phyloP scores from a whole-genome alignment of 2,113 vertebrate genomes.

The Catharus fuscescens region DNA sequence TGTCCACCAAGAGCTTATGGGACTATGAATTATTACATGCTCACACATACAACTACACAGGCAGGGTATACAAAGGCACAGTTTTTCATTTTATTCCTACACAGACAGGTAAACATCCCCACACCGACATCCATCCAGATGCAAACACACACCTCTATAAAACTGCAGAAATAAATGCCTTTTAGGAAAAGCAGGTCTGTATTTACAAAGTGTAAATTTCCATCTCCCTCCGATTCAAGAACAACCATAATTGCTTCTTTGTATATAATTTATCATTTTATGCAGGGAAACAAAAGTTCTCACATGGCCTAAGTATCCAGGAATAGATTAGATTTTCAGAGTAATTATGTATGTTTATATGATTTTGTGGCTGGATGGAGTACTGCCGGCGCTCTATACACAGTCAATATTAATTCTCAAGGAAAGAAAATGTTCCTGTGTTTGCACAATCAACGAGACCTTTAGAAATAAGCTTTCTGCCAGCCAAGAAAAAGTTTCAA shows the following conservation, averaged over 20 bases:
- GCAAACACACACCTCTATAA: neutral
- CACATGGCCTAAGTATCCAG: conserved; percentile 56
- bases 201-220: neutral
- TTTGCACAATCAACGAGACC: conserved; percentile 69
- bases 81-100: conserved; percentile 41
- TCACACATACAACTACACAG: conserved; percentile 29
- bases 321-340: conserved; percentile 65
- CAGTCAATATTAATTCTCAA: conserved; percentile 71
- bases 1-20: conserved; percentile 59
- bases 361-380: conserved; percentile 53
- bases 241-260: conserved; percentile 52
- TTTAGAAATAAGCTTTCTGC: conserved; percentile 69
- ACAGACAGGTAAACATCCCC: conserved; percentile 30
- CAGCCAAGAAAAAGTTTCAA: conserved; percentile 56
- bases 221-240: conserved; percentile 59
- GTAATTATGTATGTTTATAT: conserved; percentile 66
- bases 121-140: neutral
- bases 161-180: conserved; percentile 15
- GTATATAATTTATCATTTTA: conserved; percentile 67
- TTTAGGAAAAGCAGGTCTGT: conserved; percentile 22
- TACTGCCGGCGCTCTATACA: conserved; percentile 20
- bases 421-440: conserved; percentile 52
- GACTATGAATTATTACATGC: conserved; percentile 64
- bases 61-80: conserved; percentile 40
- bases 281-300: conserved; percentile 68